Conservation (phyloP, 2,888 invertebrate species). For the Tachina lurida region DNA sequence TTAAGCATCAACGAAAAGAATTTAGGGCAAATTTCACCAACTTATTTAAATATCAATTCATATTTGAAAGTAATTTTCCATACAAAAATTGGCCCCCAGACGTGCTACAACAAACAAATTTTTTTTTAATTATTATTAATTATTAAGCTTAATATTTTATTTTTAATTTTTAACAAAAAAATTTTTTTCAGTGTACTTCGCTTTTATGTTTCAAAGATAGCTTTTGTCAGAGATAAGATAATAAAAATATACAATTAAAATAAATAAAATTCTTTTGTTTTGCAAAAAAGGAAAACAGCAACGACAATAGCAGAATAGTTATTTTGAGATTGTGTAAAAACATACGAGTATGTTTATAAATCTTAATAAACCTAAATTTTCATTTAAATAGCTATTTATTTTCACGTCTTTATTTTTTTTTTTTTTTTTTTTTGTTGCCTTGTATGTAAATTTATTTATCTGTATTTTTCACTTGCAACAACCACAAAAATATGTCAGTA, state of each 20-base stretch:
- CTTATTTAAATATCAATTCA: too few relatives aligned
- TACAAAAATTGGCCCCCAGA: too few relatives aligned
- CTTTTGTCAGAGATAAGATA: conserved; percentile 43
- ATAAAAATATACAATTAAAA: conserved; percentile 26
- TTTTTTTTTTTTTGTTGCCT: not conserved
- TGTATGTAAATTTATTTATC: conserved; percentile 47
- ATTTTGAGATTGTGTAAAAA: not conserved
- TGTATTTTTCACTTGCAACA: conserved; percentile 46
- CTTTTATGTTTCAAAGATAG: conserved; percentile 32
- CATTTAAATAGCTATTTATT: conserved; percentile 38
- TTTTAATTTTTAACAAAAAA: not conserved
- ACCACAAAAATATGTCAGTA: conserved; percentile 59
- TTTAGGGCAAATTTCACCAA: too few relatives aligned
- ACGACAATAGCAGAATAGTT: conserved; percentile 3
- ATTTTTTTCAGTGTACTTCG: conserved; percentile 23
- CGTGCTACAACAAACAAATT: too few relatives aligned
- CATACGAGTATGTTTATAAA: conserved; percentile 46
- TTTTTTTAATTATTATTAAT: too few relatives aligned
- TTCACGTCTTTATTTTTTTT: conserved; percentile 1
- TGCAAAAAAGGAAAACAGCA: conserved; percentile 20
- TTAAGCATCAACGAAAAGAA: too few relatives aligned
- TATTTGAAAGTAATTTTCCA: too few relatives aligned
- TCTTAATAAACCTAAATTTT: conserved; percentile 66
- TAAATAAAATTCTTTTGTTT: conserved; percentile 42
- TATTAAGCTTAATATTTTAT: too few relatives aligned